Conservation (phyloP, 2,113 vertebrate genomes). For the Halichoeres trimaculatus region DNA sequence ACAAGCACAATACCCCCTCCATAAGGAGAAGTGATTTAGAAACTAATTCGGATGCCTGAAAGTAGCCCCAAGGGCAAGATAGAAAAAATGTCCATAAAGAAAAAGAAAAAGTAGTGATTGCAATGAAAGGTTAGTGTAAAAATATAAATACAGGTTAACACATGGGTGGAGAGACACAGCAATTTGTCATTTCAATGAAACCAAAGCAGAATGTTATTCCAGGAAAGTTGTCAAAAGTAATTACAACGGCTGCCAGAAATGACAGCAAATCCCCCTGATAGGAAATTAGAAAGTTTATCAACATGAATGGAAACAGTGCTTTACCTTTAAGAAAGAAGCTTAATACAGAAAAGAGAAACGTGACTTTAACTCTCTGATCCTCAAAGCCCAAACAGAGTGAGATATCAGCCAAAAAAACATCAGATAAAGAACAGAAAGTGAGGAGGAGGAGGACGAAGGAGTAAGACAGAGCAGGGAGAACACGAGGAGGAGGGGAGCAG, state of each 20-base stretch:
- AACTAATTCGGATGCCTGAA: too few relatives aligned
- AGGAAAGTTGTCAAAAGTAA: neutral
- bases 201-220: neutral
- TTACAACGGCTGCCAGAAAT: neutral
- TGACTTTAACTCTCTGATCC: neutral
- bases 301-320: neutral
- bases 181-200: neutral
- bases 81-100: too few relatives aligned
- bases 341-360: neutral
- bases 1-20: too few relatives aligned
- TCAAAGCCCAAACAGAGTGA: slow-evolving; percentile 13
- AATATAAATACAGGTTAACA: too few relatives aligned
- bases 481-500: slow-evolving; percentile 45
- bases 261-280: neutral
- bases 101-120: too few relatives aligned
- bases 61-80: too few relatives aligned
- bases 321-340: neutral
- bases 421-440: slow-evolving; percentile 6
- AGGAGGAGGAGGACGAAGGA: slow-evolving; percentile 2
- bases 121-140: too few relatives aligned
- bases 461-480: slow-evolving; percentile 2
- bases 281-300: neutral
- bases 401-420: neutral
- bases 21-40: too few relatives aligned
- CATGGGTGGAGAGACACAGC: too few relatives aligned